These are phyloP conservation scores for Lacerta agilis DNA, from an alignment of 2,797 vertebrate species.

Conservation along the genomic window DNA sequence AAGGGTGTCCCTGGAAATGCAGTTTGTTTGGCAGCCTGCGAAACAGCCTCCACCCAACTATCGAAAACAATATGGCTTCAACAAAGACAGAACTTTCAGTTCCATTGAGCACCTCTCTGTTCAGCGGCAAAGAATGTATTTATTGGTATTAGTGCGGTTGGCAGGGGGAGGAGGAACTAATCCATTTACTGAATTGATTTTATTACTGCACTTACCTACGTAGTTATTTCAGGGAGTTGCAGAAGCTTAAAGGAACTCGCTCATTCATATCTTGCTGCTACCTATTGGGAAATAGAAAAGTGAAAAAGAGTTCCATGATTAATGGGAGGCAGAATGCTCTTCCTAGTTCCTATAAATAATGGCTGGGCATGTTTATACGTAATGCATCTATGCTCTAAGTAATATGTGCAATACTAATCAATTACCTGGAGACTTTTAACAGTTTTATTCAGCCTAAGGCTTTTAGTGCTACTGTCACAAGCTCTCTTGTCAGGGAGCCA, in stretches of 20 bases:
- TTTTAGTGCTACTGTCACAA: not conserved
- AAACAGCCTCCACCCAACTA: not conserved
- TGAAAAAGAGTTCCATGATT: not conserved
- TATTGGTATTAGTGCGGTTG: not conserved
- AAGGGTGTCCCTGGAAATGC: not conserved
- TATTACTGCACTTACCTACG: not conserved
- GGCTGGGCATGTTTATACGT: not conserved
- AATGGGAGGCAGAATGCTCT: not conserved
- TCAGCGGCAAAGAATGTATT: not conserved
- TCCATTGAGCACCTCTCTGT: not conserved
- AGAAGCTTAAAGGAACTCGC: not conserved
- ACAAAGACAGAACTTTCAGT: not conserved
- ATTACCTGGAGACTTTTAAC: not conserved
- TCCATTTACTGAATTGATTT: constrained; percentile 5
- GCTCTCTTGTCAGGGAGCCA: not conserved
- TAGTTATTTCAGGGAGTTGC: not conserved
- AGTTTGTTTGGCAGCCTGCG: not conserved
- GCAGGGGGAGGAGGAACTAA: not conserved
- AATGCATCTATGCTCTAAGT: not conserved
- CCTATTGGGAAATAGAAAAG: too few species aligned
- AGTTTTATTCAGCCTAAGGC: not conserved
- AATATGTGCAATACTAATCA: not conserved
- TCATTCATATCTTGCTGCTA: not conserved
- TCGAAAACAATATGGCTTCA: not conserved
- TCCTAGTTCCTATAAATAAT: not conserved